phyloP scores from a whole-genome alignment of 2,113 vertebrate species.

The Petromus typicus region DNA sequence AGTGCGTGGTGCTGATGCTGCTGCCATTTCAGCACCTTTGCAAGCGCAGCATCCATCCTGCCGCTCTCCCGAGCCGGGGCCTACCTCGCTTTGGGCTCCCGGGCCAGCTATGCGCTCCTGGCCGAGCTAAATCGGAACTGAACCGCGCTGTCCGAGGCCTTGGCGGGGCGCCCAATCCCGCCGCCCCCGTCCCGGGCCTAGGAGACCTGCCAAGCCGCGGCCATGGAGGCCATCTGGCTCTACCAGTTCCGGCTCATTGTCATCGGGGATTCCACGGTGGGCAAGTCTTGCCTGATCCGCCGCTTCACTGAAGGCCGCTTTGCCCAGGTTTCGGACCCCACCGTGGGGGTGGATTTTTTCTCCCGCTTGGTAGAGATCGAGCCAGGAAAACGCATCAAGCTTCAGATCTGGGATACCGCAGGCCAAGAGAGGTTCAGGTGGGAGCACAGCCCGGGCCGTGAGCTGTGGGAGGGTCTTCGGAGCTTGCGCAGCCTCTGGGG shows the following conservation, averaged over 20 bases:
- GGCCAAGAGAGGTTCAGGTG: constrained; percentile 96
- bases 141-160: background rate
- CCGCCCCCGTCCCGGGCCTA: constrained; percentile 40
- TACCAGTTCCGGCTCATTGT: constrained; percentile 98
- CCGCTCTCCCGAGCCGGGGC: constrained; percentile 57
- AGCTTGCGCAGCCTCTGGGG: background rate
- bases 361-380: constrained; percentile 97
- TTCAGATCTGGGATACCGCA: constrained; percentile 95
- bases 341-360: constrained; percentile 98
- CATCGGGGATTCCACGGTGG: constrained; percentile 97
- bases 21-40: constrained; percentile 93
- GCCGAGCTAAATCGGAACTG: background rate
- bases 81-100: constrained; percentile 58
- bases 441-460: constrained; percentile 36
- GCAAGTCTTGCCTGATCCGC: constrained; percentile 96
- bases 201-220: constrained; percentile 30
- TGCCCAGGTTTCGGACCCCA: constrained; percentile 96
- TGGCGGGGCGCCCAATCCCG: constrained; percentile 38
- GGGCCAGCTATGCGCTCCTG: constrained; percentile 54
- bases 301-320: constrained; percentile 97
- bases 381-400: constrained; percentile 96
- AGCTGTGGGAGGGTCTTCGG: constrained; percentile 32
- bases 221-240: constrained; percentile 98
- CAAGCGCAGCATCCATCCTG: constrained; percentile 67
- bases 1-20: constrained; percentile 91